These are phyloP conservation scores for Hofmannophila pseudospretella DNA, from an alignment of 2,888 invertebrate genomes.

Conservation along the genomic window DNA sequence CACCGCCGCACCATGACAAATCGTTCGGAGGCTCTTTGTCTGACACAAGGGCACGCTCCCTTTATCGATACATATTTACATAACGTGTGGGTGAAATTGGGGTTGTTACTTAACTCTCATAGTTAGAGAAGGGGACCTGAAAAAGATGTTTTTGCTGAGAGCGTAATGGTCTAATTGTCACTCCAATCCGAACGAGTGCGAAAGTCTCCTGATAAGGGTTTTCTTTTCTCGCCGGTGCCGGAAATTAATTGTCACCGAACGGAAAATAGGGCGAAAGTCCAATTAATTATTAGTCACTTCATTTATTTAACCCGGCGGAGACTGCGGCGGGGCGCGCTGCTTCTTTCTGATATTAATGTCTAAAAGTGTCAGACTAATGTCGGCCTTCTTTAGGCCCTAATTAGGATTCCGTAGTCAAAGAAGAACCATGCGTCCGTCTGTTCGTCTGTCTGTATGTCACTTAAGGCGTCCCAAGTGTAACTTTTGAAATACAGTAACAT, in stretches of 20 bases:
- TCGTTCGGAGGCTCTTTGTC: conserved; percentile 24
- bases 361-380: conserved; percentile 56
- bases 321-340: conserved; percentile 34
- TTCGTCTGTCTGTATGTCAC: too few species aligned
- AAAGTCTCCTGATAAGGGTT: conserved; percentile 71
- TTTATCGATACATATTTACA: conserved; percentile 7
- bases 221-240: conserved; percentile 66
- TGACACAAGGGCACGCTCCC: conserved; percentile 1
- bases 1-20: conserved; percentile 43
- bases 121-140: conserved; percentile 1
- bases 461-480: too few species aligned
- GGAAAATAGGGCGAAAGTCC: conserved; percentile 77
- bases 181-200: conserved; percentile 57
- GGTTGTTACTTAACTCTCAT: background rate
- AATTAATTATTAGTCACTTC: conserved; percentile 78
- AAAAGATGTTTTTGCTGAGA: conserved; percentile 17
- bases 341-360: conserved; percentile 69
- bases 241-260: conserved; percentile 78
- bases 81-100: conserved; percentile 1
- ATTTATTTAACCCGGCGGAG: conserved; percentile 70
- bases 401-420: too few species aligned
- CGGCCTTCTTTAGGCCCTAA: conserved; percentile 39
- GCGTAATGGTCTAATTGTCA: conserved; percentile 51
- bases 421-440: too few species aligned
- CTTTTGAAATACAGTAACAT: too few species aligned